Conservation (phyloP, 2,113 vertebrate genomes). For the Lamprologus callipterus region DNA sequence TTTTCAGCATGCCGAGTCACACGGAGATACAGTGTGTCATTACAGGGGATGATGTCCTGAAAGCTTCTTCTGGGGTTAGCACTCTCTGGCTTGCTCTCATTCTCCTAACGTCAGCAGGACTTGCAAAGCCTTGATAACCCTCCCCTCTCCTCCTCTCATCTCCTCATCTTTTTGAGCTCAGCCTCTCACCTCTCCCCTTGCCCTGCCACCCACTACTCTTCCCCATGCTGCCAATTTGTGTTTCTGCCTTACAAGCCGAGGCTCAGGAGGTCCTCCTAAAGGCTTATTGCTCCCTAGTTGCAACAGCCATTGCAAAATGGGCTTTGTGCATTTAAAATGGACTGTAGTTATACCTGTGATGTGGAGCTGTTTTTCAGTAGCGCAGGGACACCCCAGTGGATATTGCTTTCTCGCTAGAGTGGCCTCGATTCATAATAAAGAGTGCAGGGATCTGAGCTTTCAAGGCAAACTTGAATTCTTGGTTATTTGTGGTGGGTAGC, state of each 20-base stretch:
- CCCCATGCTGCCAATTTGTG: neutral
- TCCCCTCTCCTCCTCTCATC: neutral
- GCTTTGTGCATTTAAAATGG: neutral
- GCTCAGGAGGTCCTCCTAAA: neutral
- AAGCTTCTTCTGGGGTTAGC: slow-evolving; percentile 39
- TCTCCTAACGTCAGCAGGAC: slow-evolving; percentile 28
- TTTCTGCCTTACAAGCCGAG: neutral
- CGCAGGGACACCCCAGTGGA: slow-evolving; percentile 10
- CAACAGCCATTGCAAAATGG: neutral
- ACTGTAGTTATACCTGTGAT: neutral
- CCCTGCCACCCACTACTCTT: neutral
- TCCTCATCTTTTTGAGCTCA: neutral
- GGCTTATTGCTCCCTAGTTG: neutral
- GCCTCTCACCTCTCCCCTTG: neutral
- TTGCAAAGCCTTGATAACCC: slow-evolving; percentile 2
- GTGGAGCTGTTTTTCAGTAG: slow-evolving; percentile 9
- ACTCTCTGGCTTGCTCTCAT: neutral
- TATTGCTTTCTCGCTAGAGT: slow-evolving; percentile 5
- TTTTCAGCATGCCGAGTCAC: neutral
- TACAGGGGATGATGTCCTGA: slow-evolving; percentile 35
- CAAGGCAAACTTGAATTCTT: neutral
- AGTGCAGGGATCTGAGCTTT: neutral
- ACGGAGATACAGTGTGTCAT: neutral
- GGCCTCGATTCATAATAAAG: slow-evolving; percentile 19
- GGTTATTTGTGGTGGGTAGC: neutral